Base-by-base conservation (phyloP, 2,797 vertebrate genomes). In the Threskiornis aethiopicus region DNA sequence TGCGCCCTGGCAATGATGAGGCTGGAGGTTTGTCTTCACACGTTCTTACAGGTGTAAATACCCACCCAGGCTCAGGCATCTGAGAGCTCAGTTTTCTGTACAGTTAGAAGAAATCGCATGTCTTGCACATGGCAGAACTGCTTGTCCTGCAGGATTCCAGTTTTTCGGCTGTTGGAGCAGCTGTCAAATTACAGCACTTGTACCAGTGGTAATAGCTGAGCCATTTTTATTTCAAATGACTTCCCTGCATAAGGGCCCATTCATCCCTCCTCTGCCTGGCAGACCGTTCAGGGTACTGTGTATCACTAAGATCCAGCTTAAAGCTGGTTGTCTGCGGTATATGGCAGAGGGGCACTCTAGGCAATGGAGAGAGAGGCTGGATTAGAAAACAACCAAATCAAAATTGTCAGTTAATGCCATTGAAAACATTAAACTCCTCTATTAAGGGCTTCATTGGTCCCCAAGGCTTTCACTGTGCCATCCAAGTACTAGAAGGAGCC, bases 91-190 rank as follows among this genome's bases (percentile, higher is more conserved):
- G 20, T 17, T 75, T 90, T 80, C 88, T 19, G 28, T 29, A 31
- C 26, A 8, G 6, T 10, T 39, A 9, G n/a, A 57, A 78, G 66
- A 70, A 75, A 18, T 25, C 1, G 0, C 0, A 0, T 7, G 31
- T 57, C 54, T 42, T 22, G 9, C 4, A 5, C 22, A 2, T 1
- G 1, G 44, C 84, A 67, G 72, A 79, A 3, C 42, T 39, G 17
- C 4, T 0, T 8, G 6, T 89, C 37, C 84, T 94, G 37, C 47
- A 77, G 29, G 10, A 37, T 26, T 77, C 39, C 26, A n/a, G 17
- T 2, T 51, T 79, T 89, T 51, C 1, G 16, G 46, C 49, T 73
- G 15, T n/a, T 76, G 41, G 57, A 73, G 52, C 18, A 25, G 64
- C 24, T 73, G 54, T 29, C 39, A 64, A 72, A 69, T 62, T 72